Conservation (phyloP, 2,888 invertebrate genomes). For the Drosophila acutilabella region DNA sequence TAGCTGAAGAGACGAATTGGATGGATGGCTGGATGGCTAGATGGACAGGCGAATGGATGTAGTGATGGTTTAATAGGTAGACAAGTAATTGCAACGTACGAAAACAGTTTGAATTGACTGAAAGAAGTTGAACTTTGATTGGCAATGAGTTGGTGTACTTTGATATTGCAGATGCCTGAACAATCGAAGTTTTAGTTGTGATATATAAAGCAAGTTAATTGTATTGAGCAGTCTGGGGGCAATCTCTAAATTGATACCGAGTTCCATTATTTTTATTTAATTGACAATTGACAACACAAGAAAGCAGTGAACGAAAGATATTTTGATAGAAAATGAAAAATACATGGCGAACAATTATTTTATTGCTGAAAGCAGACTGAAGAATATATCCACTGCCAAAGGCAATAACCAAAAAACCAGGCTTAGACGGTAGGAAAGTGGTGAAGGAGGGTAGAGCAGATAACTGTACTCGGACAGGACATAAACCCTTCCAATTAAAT, state of each 20-base stretch:
- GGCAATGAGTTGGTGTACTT: constrained; percentile 20
- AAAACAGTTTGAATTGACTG: constrained; percentile 45
- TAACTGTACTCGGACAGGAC: constrained; percentile 10
- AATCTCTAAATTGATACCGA: constrained; percentile 27
- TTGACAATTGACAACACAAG: constrained; percentile 52
- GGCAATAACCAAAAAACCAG: constrained; percentile 30
- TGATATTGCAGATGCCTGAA: constrained; percentile 2
- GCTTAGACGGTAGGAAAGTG: background rate
- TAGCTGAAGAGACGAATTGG: constrained; percentile 7
- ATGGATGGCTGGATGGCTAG: constrained; percentile 36
- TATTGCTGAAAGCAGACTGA: constrained; percentile 27
- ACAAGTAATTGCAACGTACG: constrained; percentile 60
- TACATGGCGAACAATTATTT: constrained; percentile 41
- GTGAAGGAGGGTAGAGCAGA: background rate
- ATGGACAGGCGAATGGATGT: constrained; percentile 31
- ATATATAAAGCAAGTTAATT: constrained; percentile 7
- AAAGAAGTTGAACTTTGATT: constrained; percentile 35
- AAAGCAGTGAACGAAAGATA: constrained; percentile 30
- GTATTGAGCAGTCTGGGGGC: constrained; percentile 13
- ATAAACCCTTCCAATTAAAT: constrained; percentile 70
- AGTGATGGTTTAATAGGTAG: constrained; percentile 50
- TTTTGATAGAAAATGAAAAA: constrained; percentile 41
- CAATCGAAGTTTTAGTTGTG: constrained; percentile 1
- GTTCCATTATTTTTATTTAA: constrained; percentile 41
- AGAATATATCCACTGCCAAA: constrained; percentile 17